These are phyloP conservation scores for Xylota sylvarum DNA, from an alignment of 2,888 invertebrate species.

Conservation along the genomic window DNA sequence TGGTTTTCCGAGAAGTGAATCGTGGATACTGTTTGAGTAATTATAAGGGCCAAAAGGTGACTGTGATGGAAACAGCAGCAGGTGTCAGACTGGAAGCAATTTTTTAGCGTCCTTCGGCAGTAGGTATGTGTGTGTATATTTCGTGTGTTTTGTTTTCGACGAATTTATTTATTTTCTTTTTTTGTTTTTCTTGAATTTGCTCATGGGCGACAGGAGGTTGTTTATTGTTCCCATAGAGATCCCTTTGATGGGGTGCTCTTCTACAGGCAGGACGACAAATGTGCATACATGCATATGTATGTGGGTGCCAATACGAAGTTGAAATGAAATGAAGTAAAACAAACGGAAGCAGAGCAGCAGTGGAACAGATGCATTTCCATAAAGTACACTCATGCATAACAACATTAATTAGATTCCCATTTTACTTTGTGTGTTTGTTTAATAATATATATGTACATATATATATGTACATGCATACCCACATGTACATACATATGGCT, in stretches of 20 bases:
- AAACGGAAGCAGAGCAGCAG: background rate
- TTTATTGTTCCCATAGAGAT: conserved; percentile 67
- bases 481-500: too few relatives aligned
- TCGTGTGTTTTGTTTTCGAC: conserved; percentile 26
- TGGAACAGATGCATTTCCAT: conserved; percentile 56
- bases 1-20: conserved; percentile 3
- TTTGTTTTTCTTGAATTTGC: conserved; percentile 37
- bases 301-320: conserved; percentile 12
- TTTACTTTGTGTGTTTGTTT: conserved; percentile 36
- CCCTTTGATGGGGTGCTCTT: conserved; percentile 16
- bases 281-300: background rate
- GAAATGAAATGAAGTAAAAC: conserved; percentile 15
- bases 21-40: conserved; percentile 41
- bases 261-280: background rate
- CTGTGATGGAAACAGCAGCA: conserved; percentile 53
- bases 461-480: too few relatives aligned
- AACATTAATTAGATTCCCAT: conserved; percentile 67
- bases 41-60: conserved; percentile 45
- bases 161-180: too few relatives aligned
- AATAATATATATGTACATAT: background rate
- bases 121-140: background rate
- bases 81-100: conserved; percentile 43
- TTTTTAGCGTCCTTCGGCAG: conserved; percentile 3
- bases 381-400: conserved; percentile 66
- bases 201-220: conserved; percentile 40